Percentiles rank a stretch among this genome's conserved stretches.
Evolutionary conservation across 2,113 vertebrate genomes (phyloP).

Genomic region (Menidia beryllina): DNA sequence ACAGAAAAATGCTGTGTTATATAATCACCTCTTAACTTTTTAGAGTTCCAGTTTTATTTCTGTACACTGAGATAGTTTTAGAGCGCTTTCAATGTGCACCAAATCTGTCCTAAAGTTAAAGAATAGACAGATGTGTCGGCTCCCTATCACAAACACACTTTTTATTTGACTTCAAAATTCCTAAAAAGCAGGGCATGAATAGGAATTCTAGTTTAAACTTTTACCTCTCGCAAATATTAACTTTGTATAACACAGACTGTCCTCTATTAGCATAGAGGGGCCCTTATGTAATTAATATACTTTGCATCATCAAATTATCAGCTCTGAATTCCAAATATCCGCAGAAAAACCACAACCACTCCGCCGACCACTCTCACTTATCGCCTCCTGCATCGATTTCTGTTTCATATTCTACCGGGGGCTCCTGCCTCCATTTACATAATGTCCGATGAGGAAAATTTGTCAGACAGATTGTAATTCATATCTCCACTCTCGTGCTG

Average conservation of each 20-base stretch:
- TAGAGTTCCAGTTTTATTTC: background rate
- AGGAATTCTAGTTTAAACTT: constrained; percentile 14
- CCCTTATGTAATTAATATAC: constrained; percentile 62
- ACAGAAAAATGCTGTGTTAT: too few relatives aligned
- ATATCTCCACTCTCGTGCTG: constrained; percentile 61
- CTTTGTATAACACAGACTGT: constrained; percentile 25
- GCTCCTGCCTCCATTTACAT: constrained; percentile 77
- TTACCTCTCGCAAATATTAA: constrained; percentile 40
- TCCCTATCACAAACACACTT: background rate
- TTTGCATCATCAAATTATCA: constrained; percentile 73
- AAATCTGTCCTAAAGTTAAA: background rate
- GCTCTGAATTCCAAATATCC: constrained; percentile 57
- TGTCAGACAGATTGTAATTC: constrained; percentile 75
- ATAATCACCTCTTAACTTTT: too few relatives aligned
- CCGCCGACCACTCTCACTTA: constrained; percentile 71
- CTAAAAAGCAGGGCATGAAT: background rate
- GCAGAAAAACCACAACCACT: constrained; percentile 60
- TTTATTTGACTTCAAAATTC: constrained; percentile 8
- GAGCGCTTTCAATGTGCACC: background rate
- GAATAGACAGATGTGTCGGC: background rate
- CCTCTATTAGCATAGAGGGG: constrained; percentile 44
- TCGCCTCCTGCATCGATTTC: constrained; percentile 75
- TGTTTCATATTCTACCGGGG: constrained; percentile 74
- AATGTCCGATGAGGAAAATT: constrained; percentile 76
- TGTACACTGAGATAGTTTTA: background rate